Percentiles rank a stretch among this genome's conserved stretches.
Evolutionary conservation across 2,113 vertebrate species (phyloP).

Genomic region (Gymnarchus niloticus): DNA sequence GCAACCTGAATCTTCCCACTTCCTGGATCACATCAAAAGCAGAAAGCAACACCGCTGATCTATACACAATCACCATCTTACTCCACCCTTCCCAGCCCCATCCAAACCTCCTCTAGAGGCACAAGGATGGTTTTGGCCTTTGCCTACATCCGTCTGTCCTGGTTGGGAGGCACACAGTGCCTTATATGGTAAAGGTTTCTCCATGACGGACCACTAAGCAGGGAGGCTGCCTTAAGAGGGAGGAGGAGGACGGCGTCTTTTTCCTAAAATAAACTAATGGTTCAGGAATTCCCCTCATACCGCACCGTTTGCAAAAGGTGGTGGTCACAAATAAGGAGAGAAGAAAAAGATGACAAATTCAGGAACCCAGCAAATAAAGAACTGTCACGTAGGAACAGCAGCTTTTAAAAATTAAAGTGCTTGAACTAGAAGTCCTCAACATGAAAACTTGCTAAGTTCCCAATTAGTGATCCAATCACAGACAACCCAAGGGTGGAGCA

Average conservation of each 20-base stretch:
- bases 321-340: constrained; percentile 26
- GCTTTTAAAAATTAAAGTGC: neutral
- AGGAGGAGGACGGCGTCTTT: constrained; percentile 12
- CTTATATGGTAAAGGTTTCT: constrained; percentile 47
- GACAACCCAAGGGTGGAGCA: too few species aligned
- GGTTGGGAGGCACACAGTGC: constrained; percentile 28
- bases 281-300: constrained; percentile 33
- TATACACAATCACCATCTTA: neutral
- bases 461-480: too few species aligned
- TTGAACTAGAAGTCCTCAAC: neutral
- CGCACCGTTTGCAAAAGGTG: constrained; percentile 25
- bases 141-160: constrained; percentile 18
- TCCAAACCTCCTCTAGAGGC: neutral
- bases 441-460: too few species aligned
- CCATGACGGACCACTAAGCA: constrained; percentile 11
- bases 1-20: neutral
- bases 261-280: constrained; percentile 38
- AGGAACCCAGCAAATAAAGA: constrained; percentile 11
- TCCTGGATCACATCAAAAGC: neutral
- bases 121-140: constrained; percentile 24
- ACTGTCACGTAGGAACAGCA: neutral
- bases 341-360: neutral
- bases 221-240: constrained; percentile 10
- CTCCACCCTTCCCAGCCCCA: neutral
- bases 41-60: neutral